Evolutionary conservation across 2,113 vertebrate genomes (phyloP), one percentile per base, ranked within the genome.

Genomic region (Cariama cristata): DNA sequence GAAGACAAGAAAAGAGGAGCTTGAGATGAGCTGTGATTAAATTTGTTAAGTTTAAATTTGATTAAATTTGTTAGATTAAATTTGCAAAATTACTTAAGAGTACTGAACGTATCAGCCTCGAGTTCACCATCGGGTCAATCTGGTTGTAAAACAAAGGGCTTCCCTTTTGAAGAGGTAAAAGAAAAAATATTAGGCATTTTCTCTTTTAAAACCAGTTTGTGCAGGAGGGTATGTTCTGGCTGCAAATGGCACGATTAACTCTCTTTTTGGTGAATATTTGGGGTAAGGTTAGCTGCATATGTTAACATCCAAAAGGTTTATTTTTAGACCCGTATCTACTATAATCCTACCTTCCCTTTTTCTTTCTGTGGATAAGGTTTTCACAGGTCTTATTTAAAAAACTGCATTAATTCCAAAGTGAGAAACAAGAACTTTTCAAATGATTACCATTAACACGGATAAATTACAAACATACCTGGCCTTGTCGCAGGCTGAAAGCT

Each of bases 11-110:
- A 86, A 86, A 67, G 74, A 53, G 33, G 17, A 93, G 16, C 21
- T 75, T 42, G 44, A 79, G 33, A 92, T 79, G 38, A 92, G 40
- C 12, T 74, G 55, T 77, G 62, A 77, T 93, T 60, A 64, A n/a
- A 62, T 76, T 75, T 90, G 28, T 81, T 71, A 67, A 35, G 8
- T 79, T 88, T 42, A 79, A 95, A 83, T 80, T 84, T 84, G 19
- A 92, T 96, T 89, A 42, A 22, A 90, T 87, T 79, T 79, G 44
- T 76, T 94, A 52, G 42, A 95, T 92, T 92, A 80, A 55, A 96
- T 91, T 72, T 52, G 40, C 38, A 81, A 81, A 90, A 94, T 92
- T 81, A 84, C 45, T n/a, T n/a, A 40, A 52, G 23, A 87, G 12
- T 67, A 79, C n/a, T 73, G 64, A 74, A 53, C 6, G 4, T 45